Percentiles rank a stretch among this genome's conserved stretches.
Conservation (phyloP, 2,797 vertebrate species). For the Graptemys geographica region DNA sequence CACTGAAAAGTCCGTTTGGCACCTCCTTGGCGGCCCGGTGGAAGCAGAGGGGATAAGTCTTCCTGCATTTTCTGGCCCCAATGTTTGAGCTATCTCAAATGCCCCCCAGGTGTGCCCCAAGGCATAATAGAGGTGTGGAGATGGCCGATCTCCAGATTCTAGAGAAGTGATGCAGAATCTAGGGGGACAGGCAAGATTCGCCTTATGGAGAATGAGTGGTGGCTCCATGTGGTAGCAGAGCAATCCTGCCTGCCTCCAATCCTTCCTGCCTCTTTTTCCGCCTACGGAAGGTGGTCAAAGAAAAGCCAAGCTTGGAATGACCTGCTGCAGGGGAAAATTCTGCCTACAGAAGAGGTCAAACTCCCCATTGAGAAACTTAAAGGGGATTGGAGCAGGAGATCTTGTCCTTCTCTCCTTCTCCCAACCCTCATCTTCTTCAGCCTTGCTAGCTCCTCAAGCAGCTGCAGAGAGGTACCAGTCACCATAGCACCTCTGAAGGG, state of each 20-base stretch:
- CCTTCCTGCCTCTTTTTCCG: neutral
- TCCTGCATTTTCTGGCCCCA: neutral
- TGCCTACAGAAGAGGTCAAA: neutral
- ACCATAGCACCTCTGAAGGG: neutral
- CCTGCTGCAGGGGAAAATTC: neutral
- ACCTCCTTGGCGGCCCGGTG: neutral
- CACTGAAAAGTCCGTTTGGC: neutral
- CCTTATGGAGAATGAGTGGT: neutral
- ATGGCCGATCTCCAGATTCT: rapidly evolving
- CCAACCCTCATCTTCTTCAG: neutral
- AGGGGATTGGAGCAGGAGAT: neutral
- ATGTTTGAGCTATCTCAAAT: neutral
- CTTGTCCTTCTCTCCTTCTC: neutral
- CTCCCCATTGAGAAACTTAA: neutral
- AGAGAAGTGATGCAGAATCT: neutral
- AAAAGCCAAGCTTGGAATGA: neutral
- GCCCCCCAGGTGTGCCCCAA: neutral
- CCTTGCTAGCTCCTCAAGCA: neutral
- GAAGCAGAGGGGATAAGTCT: neutral
- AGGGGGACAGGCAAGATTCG: neutral
- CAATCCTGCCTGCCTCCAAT: neutral
- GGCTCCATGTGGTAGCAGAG: neutral
- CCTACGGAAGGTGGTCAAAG: neutral
- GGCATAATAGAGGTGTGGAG: neutral
- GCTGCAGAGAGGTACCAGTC: neutral